These are phyloP conservation scores for Ceyx melanurus DNA, from an alignment of 2,113 vertebrate species.

Conservation along the genomic window DNA sequence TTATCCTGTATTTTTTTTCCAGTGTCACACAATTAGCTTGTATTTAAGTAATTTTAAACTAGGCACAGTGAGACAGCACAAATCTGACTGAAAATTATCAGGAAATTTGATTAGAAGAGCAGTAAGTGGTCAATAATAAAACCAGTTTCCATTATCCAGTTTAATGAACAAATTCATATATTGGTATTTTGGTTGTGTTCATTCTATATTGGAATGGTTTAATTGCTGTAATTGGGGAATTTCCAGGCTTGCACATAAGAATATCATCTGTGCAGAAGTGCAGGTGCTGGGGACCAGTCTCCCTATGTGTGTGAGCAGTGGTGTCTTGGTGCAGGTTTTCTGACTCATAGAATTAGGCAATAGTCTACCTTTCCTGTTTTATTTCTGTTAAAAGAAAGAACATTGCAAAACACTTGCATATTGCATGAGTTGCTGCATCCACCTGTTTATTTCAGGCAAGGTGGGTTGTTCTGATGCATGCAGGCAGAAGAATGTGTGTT, in stretches of 20 bases:
- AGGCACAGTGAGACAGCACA: neutral
- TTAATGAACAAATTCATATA: neutral
- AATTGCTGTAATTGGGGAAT: neutral
- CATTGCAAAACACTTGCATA: neutral
- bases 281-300: fast-evolving
- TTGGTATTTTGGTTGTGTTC: neutral
- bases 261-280: neutral
- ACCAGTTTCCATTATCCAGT: neutral
- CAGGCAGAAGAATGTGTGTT: neutral
- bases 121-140: neutral
- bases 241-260: neutral
- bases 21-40: neutral
- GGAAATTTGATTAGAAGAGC: neutral
- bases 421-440: slow-evolving; percentile 4
- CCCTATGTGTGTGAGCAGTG: neutral
- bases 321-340: neutral
- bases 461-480: neutral
- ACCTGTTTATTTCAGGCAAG: neutral
- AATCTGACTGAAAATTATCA: neutral
- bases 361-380: neutral
- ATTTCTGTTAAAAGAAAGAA: neutral
- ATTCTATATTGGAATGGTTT: neutral
- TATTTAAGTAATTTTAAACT: neutral
- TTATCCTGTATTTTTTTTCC: neutral
- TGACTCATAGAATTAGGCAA: neutral